Percentiles rank a stretch among this genome's conserved stretches.
Conservation (phyloP, 1,140 invertebrate species). For the Eufriesea mexicana region DNA sequence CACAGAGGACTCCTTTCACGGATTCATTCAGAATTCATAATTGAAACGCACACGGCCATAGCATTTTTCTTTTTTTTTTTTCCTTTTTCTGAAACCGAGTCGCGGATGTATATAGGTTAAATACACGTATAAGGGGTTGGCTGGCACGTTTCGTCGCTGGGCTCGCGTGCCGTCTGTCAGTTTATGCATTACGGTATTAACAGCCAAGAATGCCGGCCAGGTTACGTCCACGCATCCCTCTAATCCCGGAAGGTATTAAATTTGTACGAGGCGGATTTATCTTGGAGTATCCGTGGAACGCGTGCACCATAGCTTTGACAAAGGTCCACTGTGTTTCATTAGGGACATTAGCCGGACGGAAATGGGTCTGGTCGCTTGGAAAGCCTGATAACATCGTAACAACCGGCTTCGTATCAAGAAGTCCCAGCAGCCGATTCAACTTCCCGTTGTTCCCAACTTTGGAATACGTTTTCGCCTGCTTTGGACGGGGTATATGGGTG, state of each 20-base stretch:
- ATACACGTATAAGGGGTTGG: not conserved
- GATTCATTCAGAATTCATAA: slow-evolving; percentile 7
- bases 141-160: not conserved
- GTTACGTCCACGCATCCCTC: slow-evolving; percentile 1
- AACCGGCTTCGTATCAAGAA: not conserved
- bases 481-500: too few relatives aligned
- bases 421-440: not conserved
- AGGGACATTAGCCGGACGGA: slow-evolving; percentile 15
- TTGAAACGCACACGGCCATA: not conserved
- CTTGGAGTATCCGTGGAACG: not conserved
- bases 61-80: not conserved
- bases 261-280: slow-evolving; percentile 37
- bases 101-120: too few relatives aligned
- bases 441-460: too few relatives aligned
- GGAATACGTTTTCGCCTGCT: not conserved
- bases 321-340: slow-evolving; percentile 44
- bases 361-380: not conserved
- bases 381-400: not conserved
- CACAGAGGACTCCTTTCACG: not conserved
- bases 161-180: not conserved
- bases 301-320: slow-evolving; percentile 13
- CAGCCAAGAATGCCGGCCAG: not conserved
- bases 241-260: slow-evolving; percentile 24
- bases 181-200: slow-evolving; percentile 10
- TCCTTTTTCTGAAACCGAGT: too few relatives aligned